These are phyloP conservation scores for Porites rus DNA, from an alignment of 92 coral and sea anemone species.

Conservation along the genomic window DNA sequence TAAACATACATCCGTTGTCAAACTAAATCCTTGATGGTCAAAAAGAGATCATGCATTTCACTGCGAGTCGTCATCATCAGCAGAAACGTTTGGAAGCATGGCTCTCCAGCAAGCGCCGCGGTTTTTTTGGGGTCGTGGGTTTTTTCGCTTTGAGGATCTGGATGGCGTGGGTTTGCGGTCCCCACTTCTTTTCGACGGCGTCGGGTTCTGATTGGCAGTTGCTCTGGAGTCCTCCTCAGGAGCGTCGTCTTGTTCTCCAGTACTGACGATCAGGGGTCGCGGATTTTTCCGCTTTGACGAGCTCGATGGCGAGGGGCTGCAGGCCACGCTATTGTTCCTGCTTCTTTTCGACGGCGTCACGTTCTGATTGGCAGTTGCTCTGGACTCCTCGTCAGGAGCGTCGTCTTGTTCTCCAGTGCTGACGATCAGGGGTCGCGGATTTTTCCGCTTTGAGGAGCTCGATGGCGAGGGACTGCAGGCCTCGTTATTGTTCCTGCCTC, in stretches of 20 bases:
- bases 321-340: no score
- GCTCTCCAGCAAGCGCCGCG: constrained; percentile 43
- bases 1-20: not conserved
- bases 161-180: not conserved
- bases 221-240: not conserved
- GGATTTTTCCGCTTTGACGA: no score
- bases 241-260: not conserved
- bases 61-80: constrained; percentile 6
- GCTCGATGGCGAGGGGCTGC: no score
- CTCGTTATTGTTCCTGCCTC: no score
- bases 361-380: not conserved
- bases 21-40: not conserved
- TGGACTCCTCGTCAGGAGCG: not conserved
- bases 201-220: not conserved
- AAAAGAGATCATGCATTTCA: not conserved
- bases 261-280: no score
- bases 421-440: not conserved
- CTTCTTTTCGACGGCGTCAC: not conserved
- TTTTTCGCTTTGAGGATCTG: constrained; percentile 25
- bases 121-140: constrained; percentile 2
- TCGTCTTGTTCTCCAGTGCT: not conserved
- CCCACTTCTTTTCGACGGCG: not conserved
- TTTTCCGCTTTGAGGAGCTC: constrained; percentile 23
- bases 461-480: constrained; percentile 4
- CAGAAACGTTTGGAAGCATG: constrained; percentile 10